Percentiles rank a stretch among this genome's conserved stretches.
These are phyloP conservation scores for Miichthys miiuy DNA, from an alignment of 2,797 vertebrate species.

Conservation along the genomic window DNA sequence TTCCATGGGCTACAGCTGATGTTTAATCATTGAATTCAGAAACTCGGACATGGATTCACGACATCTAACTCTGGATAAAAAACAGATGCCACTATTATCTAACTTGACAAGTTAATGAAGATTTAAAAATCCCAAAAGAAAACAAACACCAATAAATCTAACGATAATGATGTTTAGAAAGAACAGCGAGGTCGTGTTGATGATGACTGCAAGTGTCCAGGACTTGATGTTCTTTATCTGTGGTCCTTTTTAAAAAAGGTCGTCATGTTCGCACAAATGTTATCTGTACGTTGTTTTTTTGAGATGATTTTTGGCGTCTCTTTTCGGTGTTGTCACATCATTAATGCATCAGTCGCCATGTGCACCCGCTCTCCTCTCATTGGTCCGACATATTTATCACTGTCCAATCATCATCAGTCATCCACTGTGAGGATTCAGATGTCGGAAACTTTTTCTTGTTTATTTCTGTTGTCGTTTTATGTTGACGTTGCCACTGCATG, in stretches of 20 bases:
- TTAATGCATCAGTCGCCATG: slow-evolving; percentile 41
- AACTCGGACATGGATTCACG: neutral
- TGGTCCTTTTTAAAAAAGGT: slow-evolving; percentile 34
- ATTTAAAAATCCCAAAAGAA: neutral
- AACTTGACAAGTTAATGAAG: neutral
- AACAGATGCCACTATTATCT: neutral
- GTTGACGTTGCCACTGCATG: slow-evolving; percentile 84
- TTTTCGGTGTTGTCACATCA: slow-evolving; percentile 38
- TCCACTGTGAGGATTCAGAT: slow-evolving; percentile 50
- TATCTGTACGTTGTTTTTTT: slow-evolving; percentile 8
- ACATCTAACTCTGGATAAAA: neutral
- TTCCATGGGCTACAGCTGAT: neutral
- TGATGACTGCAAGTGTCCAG: neutral
- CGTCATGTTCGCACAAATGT: slow-evolving; percentile 11
- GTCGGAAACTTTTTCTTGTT: slow-evolving; percentile 70
- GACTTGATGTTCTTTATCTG: slow-evolving; percentile 34
- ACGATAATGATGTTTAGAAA: neutral
- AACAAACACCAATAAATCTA: neutral
- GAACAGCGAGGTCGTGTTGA: neutral
- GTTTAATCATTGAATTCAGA: neutral
- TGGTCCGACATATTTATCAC: slow-evolving; percentile 64
- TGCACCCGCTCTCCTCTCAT: slow-evolving; percentile 55
- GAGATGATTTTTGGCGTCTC: slow-evolving; percentile 20
- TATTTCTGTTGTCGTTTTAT: slow-evolving; percentile 77
- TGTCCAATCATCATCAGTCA: slow-evolving; percentile 59